Base-by-base conservation (phyloP, 2,797 vertebrate genomes). In the Urophycis tenuis region DNA sequence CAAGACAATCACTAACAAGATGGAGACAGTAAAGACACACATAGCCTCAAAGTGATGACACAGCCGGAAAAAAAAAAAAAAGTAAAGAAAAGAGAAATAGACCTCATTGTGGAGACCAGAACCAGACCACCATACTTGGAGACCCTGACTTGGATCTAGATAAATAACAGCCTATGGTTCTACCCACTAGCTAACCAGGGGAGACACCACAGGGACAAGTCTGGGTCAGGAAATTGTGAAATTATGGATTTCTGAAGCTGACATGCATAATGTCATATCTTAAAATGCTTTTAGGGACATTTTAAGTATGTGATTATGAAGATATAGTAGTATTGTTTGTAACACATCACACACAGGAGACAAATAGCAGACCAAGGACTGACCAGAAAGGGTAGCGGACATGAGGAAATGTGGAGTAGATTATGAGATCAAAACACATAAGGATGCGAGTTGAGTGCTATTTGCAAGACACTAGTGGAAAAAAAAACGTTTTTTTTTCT, bases 41-140 rank as follows among this genome's bases (percentile, higher is more conserved):
- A 39, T 39, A 10, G 45, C 41, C 19, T 49, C 15, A 49, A 17
- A 49, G 45, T 49, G 53, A 74, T n/a, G 25, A 9, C 9, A 7
- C 32, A 53, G 12, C 30, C 33, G 49, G 15, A 74, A 74, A 60
- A 6, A 17, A 29, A 25, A 33, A 49, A 71, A 35, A 69, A 67
- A 30, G 60, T 25, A 67, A 6, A 25, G 14, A 39, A 32, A 41
- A 71, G 32, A 0, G 35, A 29, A 15, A 17, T 41, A 41, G 14
- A 41, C 53, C 31, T 49, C 35, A 76, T 75, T 79, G 77, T 30
- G 3, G 80, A 71, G 74, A 36, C 17, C 17, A 74, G 25, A 45
- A 69, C 77, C 22, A 72, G 77, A 79, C 84, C 72, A 69, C 86
- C 87, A 79, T 88, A 78, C 88, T 87, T 83, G 85, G 87, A 67